Base-by-base conservation (phyloP, 2,797 vertebrate genomes). In the Benthosema pterotum region DNA sequence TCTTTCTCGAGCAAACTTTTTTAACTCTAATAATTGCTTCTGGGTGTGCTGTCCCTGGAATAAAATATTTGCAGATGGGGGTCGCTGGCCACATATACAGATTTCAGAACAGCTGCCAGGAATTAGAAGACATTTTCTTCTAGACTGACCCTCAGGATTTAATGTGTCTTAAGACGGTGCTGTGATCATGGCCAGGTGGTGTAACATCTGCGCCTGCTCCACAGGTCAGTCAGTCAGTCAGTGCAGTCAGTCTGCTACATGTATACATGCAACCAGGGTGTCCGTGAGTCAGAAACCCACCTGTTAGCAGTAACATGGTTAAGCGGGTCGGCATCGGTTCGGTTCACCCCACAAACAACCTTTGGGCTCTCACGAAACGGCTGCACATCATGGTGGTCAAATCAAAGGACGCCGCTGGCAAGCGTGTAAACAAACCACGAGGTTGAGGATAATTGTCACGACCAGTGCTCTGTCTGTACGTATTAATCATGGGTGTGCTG, bases 191-290 rank as follows among this genome's bases (percentile, higher is more conserved):
- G 65, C 83, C 87, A 88, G 83, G 70, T 89, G 87, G 13, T 60
- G 67, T 56, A 77, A 90, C 91, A 92, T 91, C 90, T 93, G 90
- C 69, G 90, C 69, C 42, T 42, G 5, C 69, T 67, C 49, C 59
- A 52, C 62, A 64, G 64, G 75, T 77, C 51, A 48, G 8, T n/a
- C 8, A 8, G 7, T 38, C 32, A 69, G 52, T 64, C 71, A n/a
- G n/a, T 51, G 8, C 8, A 8, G 7, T 38, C 32, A 69, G 52
- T 64, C 71, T 52, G 63, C 59, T 42, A 16, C 22, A 25, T 25
- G 32, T 9, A 16, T 1, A 16, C 25, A 42, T 28, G 11, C 38
- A 54, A 22, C 54, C 60, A 69, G 77, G 80, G 65, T 60, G 65
- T 71, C 32, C 53, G 49, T 62, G 38, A 51, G 43, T 38, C 58